Evolutionary conservation across 2,888 invertebrate genomes (phyloP).

Genomic region (Alviniconcha strummeri): DNA sequence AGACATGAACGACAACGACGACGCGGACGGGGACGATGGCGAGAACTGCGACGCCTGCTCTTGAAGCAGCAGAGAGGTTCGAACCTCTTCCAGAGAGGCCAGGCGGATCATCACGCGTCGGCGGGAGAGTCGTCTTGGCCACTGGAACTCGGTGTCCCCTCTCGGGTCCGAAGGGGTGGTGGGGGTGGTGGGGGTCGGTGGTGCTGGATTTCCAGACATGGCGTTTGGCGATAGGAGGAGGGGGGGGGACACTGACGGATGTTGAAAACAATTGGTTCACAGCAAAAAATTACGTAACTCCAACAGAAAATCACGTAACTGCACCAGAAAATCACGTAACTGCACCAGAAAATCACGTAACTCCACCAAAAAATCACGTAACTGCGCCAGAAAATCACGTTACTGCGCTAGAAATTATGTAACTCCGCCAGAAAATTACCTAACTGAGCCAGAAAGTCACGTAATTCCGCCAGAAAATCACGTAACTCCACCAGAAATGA

Average conservation of each 20-base stretch:
- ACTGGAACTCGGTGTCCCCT: not conserved
- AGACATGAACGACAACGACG: no score
- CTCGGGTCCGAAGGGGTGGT: not conserved
- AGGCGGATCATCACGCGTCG: constrained; percentile 21
- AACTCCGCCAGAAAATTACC: no score
- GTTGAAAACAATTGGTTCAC: not conserved
- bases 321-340: not conserved
- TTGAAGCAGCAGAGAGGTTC: constrained; percentile 11
- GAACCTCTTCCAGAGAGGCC: constrained; percentile 29
- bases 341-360: not conserved
- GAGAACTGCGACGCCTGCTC: not conserved
- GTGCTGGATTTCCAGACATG: not conserved
- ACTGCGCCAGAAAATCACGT: not conserved
- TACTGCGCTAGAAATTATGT: no score
- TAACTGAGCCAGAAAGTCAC: no score
- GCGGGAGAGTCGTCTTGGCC: constrained; percentile 11
- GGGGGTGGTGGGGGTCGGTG: not conserved
- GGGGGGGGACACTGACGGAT: not conserved
- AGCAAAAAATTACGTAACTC: not conserved
- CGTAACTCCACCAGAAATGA: no score
- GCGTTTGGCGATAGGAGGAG: not conserved
- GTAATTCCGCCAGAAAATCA: no score
- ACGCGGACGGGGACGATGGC: not conserved
- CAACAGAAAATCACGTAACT: not conserved
- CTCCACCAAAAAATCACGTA: not conserved